Evolutionary conservation across 2,797 vertebrate genomes (phyloP), one percentile per base, ranked within the genome.

Genomic region (Myoxocephalus aenaeus): DNA sequence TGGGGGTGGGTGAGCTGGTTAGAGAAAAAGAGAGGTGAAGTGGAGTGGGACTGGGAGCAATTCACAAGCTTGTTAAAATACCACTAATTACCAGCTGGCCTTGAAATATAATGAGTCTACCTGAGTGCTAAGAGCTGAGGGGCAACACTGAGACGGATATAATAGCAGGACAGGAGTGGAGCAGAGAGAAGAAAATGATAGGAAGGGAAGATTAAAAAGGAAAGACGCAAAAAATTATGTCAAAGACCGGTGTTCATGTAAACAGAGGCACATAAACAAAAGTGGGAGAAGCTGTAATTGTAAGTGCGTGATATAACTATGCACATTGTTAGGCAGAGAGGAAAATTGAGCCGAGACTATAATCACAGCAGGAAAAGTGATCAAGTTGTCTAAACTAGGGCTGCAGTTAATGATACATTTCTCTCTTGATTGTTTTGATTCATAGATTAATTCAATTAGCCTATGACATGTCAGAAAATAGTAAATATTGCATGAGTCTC

Each of bases 41-140:
- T 75, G 79, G 73, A 85, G 70, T 82, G 83, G 86, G 82, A 87
- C 83, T 84, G 74, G 70, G 88, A 89, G 87, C 76, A 76, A 82
- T 90, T 90, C 85, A 87, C 85, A 84, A 80, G 87, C 89, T 91
- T 90, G 89, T 92, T 93, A 91, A 90, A 92, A 91, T 86, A 81
- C 50, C 29, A 58, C 84, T 90, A 90, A 92, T 93, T 92, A 92
- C 82, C 80, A 88, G 82, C 70, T 87, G 90, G 84, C 81, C 89
- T 88, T 87, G 81, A 75, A 62, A 74, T 73, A 82, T 91, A 90
- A 89, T 90, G 89, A 92, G 85, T 79, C 42, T 82, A 90, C 80
- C 90, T 88, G 73, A 81, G 74, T 75, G 76, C 66, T 80, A 50
- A 81, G 77, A 82, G 91, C 85, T 84, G 56, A 83, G 73, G 74